Conservation (phyloP, 2,113 vertebrate genomes). For the Leptobrachium ailaonicum region DNA sequence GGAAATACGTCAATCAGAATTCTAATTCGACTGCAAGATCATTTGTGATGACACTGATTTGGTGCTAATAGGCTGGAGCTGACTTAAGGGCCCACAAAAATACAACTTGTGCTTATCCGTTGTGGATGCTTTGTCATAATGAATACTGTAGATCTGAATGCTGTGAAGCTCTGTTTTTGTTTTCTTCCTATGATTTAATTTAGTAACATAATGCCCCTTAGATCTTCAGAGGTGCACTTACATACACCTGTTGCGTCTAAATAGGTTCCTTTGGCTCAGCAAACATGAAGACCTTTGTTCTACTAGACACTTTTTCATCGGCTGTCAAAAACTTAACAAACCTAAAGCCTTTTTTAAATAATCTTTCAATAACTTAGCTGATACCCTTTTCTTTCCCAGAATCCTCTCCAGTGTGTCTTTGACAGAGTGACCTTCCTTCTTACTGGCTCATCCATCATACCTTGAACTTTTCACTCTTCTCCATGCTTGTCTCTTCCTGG, state of each 20-base stretch:
- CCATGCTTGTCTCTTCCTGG: constrained; percentile 70
- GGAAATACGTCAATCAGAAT: too few species aligned
- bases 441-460: constrained; percentile 88
- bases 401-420: constrained; percentile 80
- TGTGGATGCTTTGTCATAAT: neutral
- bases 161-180: neutral
- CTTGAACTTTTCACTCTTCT: constrained; percentile 87
- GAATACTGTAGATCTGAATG: neutral
- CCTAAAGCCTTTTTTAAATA: constrained; percentile 44
- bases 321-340: constrained; percentile 46
- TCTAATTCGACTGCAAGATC: too few species aligned
- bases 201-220: constrained; percentile 5
- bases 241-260: constrained; percentile 39
- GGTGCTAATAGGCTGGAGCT: neutral
- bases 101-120: neutral
- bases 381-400: constrained; percentile 60
- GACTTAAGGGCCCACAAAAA: neutral
- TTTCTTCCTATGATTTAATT: constrained; percentile 5
- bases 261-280: constrained; percentile 27
- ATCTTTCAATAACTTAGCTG: constrained; percentile 58
- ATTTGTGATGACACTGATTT: too few species aligned
- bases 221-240: constrained; percentile 28
- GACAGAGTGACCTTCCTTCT: constrained; percentile 85
- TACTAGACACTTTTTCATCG: constrained; percentile 34
- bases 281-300: constrained; percentile 49